Evolutionary conservation across 1,140 invertebrate genomes (phyloP), one percentile per base, ranked within the genome.

Genomic region (Cryptotermes secundus): DNA sequence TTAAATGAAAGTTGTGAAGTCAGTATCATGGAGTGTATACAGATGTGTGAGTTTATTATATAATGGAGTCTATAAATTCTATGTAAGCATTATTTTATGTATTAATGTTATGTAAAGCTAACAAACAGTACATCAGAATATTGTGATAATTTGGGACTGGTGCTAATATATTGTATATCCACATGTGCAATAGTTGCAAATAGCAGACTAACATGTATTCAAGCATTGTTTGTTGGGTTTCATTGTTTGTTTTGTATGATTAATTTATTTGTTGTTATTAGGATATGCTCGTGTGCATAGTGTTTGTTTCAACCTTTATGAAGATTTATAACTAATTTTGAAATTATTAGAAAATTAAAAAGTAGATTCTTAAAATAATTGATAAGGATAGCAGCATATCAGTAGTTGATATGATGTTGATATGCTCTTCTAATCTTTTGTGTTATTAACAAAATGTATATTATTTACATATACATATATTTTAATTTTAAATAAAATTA

Each of bases 191-290:
- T 72, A 72, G n/a, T 31, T 72, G 59, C 26, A 72, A 3, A n/a
- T 72, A n/a, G n/a, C 26, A 72, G 59, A 72, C 59, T 72, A 72
- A 72, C 31, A 6, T 72, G 59, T 72, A n/a, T 65, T 31, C 9
- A 72, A 6, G n/a, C 59, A 72, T 72, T 72, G 59, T 72, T 72
- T 72, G 59, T 72, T 72, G 59, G 59, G 59, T 7, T 72, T 72
- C 26, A 31, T 72, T 72, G 59, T 72, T 72, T 72, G n/a, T 31
- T 72, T 72, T 72, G 26, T 72, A 72, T 72, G 2, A n/a, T 72
- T 72, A 72, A 72, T 72, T 72, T 72, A 72, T 72, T 72, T 72
- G 10, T 72, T 72, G 59, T 72, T 72, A 72, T 72, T 72, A 72
- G 59, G 59, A 72, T 72, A 31, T 31, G n/a, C 26, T 72, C 3